Evolutionary conservation across 2,797 vertebrate genomes (phyloP), one percentile per base, ranked within the genome.

Genomic region (Sebastes reedi): DNA sequence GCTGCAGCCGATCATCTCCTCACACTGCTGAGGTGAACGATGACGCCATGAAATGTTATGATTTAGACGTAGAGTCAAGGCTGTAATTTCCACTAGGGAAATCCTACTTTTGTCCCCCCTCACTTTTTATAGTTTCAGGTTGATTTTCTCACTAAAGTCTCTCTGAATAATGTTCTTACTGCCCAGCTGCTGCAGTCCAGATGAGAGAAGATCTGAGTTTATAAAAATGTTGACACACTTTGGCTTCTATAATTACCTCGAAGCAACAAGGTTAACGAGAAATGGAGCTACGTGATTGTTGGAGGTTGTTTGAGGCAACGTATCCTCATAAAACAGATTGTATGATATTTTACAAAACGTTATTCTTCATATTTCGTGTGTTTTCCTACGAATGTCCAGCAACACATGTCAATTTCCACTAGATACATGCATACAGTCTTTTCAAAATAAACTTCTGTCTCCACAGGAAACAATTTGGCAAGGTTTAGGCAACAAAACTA

Each of bases 1-100:
- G 58, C 75, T 1, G 12, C 56, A 58, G 87, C 69, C 77, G 79
- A 72, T 50, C 69, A 36, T 24, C 75, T 50, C 77, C 56, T 64
- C 32, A 8, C 65, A 18, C 36, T 25, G 71, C 60, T 56, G 4
- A 87, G 67, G 82, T 82, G 79, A 83, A 75, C 67, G 59, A 20
- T 32, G 46, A 77, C 1, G 4, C 18, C 29, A 39, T n/a, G 30
- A 78, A 78, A 67, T 20, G 5, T 20, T 50, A 6, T 42, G 42
- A 72, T 77, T 75, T 76, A 29, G 34, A 62, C 1, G 1, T 14
- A 30, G 25, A 81, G 64, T 64, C 11, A 39, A 25, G 27, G 64
- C 12, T 22, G 13, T 58, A 3, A 59, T 73, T 60, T 60, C 66
- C 22, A 12, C 59, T 22, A 30, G 70, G 50, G 29, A 32, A 34